Evolutionary conservation across 2,113 vertebrate species (phyloP), one percentile per base, ranked within the genome.

Genomic region (Deroptyus accipitrinus): DNA sequence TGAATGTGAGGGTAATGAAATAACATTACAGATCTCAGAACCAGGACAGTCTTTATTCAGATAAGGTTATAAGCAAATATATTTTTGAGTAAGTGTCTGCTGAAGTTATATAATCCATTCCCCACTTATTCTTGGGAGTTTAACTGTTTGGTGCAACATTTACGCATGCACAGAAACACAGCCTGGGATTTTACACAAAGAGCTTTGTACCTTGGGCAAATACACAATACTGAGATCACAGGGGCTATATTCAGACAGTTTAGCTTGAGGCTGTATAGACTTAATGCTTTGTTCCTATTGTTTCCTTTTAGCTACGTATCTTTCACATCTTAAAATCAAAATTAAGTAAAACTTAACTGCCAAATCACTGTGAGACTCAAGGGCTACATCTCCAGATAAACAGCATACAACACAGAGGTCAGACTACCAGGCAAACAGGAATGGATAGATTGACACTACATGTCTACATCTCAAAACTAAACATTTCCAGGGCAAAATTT

Each of bases 11-110:
- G 52, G 80, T 92, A 97, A 96, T 92, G 91, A 95, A 95, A 95
- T 87, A 88, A 95, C 91, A 92, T 96, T 73, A 94, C 28, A 89
- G 94, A 90, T 87, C 92, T 92, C 80, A 94, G 94, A 95, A 96
- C 49, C 86, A 73, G 90, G 74, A 83, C 83, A 93, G 92, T 67
- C 80, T 93, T 92, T 93, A 82, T 93, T 86, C 92, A 88, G 73
- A 93, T 86, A 84, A 92, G 80, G 91, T 95, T 95, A 94, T 79
- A 93, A 88, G 88, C 77, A 92, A 93, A 91, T 72, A 89, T 41
- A 44, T 44, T 94, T 94, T 83, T 25, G 74, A 88, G 83, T 66
- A 62, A 92, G 52, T 33, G 85, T 35, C 95, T 95, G 93, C 69
- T 88, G 80, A 89, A 89, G 69, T 44, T 91, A 87, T 64, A 48